Percentiles rank a stretch among this genome's conserved stretches.
Conservation (phyloP, 2,888 invertebrate genomes). For the Dusona sp. region DNA sequence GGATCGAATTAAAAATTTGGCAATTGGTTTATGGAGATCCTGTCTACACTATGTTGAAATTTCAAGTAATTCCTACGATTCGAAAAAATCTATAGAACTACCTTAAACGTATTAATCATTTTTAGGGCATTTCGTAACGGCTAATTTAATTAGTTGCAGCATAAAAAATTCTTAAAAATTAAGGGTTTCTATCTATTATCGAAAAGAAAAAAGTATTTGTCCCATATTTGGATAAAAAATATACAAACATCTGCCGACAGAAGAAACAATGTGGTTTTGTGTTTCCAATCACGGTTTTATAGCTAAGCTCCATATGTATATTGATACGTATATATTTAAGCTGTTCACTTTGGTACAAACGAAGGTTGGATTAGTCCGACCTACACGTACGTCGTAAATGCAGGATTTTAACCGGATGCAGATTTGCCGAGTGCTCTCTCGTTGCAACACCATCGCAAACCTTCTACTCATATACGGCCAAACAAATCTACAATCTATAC, state of each 20-base stretch:
- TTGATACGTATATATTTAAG: slow-evolving; percentile 9
- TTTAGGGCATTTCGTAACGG: too few species aligned
- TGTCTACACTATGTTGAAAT: too few species aligned
- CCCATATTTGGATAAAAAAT: not conserved
- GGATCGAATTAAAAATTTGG: too few species aligned
- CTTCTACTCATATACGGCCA: slow-evolving; percentile 15
- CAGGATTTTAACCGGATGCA: slow-evolving; percentile 40
- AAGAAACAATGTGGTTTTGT: slow-evolving; percentile 33
- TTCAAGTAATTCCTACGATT: too few species aligned
- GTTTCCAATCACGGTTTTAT: slow-evolving; percentile 43
- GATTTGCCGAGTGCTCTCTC: slow-evolving; percentile 35
- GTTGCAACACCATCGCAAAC: slow-evolving; percentile 22
- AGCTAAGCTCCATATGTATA: slow-evolving; percentile 17
- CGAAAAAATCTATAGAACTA: too few species aligned
- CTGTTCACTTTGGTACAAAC: slow-evolving; percentile 17
- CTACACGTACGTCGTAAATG: slow-evolving; percentile 49
- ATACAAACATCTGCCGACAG: not conserved
- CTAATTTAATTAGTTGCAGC: too few species aligned
- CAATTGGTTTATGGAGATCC: too few species aligned
- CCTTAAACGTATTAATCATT: too few species aligned
- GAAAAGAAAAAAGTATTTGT: not conserved
- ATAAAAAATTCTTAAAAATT: not conserved
- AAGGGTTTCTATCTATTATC: not conserved
- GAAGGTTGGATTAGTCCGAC: slow-evolving; percentile 32
- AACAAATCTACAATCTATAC: slow-evolving; percentile 30